Conservation (phyloP, 2,113 vertebrate species). For the Erythrolamprus reginae region DNA sequence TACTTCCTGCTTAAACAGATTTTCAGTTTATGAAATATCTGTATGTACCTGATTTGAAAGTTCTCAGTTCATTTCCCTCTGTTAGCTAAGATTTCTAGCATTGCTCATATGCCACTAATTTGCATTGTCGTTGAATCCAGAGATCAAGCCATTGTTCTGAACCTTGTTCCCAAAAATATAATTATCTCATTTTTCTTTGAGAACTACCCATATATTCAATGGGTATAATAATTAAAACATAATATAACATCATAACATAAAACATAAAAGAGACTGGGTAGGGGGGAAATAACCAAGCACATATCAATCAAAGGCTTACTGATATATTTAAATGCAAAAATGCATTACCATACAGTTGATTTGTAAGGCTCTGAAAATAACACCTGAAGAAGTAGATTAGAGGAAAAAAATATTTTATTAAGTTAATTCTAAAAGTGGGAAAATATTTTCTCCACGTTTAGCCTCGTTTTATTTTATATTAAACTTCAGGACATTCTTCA, state of each 20-base stretch:
- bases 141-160: not conserved
- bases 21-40: conserved; percentile 1
- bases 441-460: not conserved
- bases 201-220: not conserved
- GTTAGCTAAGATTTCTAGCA: conserved; percentile 7
- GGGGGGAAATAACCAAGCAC: not conserved
- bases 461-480: not conserved
- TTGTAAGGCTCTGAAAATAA: not conserved
- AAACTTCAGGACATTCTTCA: not conserved
- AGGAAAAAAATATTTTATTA: not conserved
- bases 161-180: not conserved
- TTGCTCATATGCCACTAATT: conserved; percentile 14
- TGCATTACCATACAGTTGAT: not conserved
- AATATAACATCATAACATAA: not conserved
- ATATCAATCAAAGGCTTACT: not conserved
- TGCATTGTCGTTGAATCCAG: conserved; percentile 12
- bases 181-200: not conserved
- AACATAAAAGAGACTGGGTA: not conserved
- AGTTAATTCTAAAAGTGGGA: not conserved
- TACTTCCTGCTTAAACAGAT: conserved; percentile 7
- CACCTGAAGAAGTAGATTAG: not conserved
- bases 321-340: not conserved
- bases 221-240: not conserved
- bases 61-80: conserved; percentile 4
- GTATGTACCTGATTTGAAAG: conserved; percentile 8